These are phyloP conservation scores for Anniella stebbinsi DNA, from an alignment of 2,797 vertebrate genomes.

Conservation along the genomic window DNA sequence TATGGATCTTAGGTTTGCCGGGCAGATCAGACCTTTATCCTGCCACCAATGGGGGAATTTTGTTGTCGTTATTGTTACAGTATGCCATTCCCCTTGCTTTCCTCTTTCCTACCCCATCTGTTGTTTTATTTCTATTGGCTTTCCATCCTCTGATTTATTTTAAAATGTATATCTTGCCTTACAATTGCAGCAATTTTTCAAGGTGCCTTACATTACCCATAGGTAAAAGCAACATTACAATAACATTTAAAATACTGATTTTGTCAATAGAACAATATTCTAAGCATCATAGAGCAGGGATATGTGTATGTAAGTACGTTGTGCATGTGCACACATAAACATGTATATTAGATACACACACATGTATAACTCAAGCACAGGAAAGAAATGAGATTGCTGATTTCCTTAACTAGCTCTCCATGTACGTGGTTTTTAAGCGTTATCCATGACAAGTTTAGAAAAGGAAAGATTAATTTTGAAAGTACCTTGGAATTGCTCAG, in stretches of 20 bases:
- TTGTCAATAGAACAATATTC: neutral
- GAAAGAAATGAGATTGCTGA: neutral
- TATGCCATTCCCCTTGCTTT: neutral
- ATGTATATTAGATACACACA: too few species aligned
- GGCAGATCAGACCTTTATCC: neutral
- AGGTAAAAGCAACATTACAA: neutral
- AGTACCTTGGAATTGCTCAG: conserved; percentile 70
- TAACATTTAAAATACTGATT: neutral
- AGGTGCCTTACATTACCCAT: neutral
- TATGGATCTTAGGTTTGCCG: neutral
- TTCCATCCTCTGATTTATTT: neutral
- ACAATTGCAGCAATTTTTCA: neutral
- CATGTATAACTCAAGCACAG: too few species aligned
- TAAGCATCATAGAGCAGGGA: neutral
- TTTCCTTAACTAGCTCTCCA: conserved; percentile 74
- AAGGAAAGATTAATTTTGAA: conserved; percentile 70
- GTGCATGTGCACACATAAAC: too few species aligned
- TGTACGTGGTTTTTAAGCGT: conserved; percentile 77
- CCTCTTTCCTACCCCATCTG: neutral
- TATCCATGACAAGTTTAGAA: conserved; percentile 76
- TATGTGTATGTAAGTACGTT: neutral
- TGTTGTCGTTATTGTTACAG: neutral
- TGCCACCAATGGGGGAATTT: neutral
- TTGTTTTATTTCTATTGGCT: neutral
- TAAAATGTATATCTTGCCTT: neutral